Conservation (phyloP, 1,140 invertebrate genomes). For the Onthophagus taurus region DNA sequence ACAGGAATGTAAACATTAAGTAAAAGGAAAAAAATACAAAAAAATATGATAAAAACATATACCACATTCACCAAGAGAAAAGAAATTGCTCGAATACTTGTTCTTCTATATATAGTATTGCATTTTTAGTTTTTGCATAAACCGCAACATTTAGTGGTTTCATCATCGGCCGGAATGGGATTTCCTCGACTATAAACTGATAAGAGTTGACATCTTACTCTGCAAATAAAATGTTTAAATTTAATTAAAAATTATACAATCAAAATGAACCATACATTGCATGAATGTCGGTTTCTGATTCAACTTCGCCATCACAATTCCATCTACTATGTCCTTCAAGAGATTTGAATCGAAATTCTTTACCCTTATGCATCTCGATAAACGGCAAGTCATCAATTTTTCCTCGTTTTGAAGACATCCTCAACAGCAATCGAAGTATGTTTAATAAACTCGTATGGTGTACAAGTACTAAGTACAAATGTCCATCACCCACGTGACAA, state of each 20-base stretch:
- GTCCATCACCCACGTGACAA: slow-evolving; percentile 75
- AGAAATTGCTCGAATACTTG: not conserved
- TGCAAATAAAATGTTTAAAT: slow-evolving; percentile 27
- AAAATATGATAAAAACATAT: not conserved
- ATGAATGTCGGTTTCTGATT: slow-evolving; percentile 56
- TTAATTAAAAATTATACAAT: slow-evolving; percentile 1
- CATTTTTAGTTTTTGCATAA: slow-evolving; percentile 12
- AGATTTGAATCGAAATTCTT: slow-evolving; percentile 63
- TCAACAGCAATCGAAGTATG: slow-evolving; percentile 60
- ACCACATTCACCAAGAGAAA: not conserved
- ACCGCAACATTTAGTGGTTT: slow-evolving; percentile 1
- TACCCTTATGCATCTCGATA: slow-evolving; percentile 65
- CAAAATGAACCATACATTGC: slow-evolving; percentile 47
- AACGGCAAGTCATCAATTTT: slow-evolving; percentile 58
- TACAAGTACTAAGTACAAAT: slow-evolving; percentile 68
- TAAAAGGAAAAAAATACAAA: slow-evolving; percentile 6
- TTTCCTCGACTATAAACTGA: slow-evolving; percentile 33
- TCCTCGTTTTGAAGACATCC: slow-evolving; percentile 47
- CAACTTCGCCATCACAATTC: slow-evolving; percentile 81
- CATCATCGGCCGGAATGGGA: slow-evolving; percentile 14
- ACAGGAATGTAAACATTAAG: slow-evolving; percentile 6
- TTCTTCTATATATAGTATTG: not conserved
- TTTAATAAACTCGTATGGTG: slow-evolving; percentile 63
- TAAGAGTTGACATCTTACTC: slow-evolving; percentile 38
- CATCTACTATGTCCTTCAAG: slow-evolving; percentile 50